These are phyloP conservation scores for Chloropsis hardwickii DNA, from an alignment of 2,113 vertebrate species.

Conservation along the genomic window DNA sequence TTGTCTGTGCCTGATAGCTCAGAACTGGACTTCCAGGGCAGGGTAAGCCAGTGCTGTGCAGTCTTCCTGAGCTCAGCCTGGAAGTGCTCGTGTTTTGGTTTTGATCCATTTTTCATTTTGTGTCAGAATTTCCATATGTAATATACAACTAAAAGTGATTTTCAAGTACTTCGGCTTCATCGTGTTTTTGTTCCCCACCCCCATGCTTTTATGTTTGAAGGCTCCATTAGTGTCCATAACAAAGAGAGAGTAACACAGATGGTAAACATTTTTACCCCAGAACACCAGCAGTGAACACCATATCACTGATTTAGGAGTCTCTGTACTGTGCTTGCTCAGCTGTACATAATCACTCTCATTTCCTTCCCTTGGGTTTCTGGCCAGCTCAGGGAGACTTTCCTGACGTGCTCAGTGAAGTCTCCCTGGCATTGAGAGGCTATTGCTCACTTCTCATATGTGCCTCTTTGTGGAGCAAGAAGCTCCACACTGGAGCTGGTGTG, in stretches of 20 bases:
- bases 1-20: neutral
- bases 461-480: neutral
- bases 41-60: neutral
- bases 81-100: neutral
- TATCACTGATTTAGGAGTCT: conserved; percentile 55
- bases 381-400: conserved; percentile 9
- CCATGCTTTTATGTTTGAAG: conserved; percentile 38
- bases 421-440: neutral
- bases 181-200: neutral
- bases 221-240: conserved; percentile 60
- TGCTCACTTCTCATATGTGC: neutral
- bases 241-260: conserved; percentile 62
- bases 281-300: conserved; percentile 58
- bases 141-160: conserved; percentile 10
- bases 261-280: conserved; percentile 65
- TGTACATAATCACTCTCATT: conserved; percentile 66
- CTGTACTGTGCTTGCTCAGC: conserved; percentile 68
- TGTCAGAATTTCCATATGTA: conserved; percentile 4
- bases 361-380: conserved; percentile 65
- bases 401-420: neutral
- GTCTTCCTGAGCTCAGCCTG: neutral
- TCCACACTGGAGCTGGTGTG: neutral
- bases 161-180: conserved; percentile 3
- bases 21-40: neutral
- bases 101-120: neutral